Evolutionary conservation across 1,140 invertebrate species (phyloP).

Genomic region (Xylocopa sonorina): DNA sequence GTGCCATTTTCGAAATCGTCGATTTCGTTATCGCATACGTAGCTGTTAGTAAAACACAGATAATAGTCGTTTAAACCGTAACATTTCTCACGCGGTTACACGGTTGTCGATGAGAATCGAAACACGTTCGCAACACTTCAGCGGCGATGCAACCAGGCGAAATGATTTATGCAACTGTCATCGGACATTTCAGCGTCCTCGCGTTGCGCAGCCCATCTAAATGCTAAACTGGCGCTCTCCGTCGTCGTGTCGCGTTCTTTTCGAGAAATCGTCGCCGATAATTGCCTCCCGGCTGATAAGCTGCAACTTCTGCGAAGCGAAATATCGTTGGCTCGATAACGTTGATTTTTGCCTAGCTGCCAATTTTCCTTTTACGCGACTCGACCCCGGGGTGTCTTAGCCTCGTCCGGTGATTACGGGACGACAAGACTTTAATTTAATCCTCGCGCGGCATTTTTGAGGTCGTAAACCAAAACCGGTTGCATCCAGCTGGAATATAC

Average conservation of each 20-base stretch:
- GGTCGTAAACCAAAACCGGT: constrained; percentile 68
- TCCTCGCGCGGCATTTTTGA: constrained; percentile 48
- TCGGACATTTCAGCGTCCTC: not conserved
- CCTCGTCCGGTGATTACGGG: constrained; percentile 56
- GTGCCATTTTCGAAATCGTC: no score
- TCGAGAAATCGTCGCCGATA: constrained; percentile 18
- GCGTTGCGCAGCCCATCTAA: constrained; percentile 5
- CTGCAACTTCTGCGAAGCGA: constrained; percentile 25
- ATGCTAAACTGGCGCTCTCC: not conserved
- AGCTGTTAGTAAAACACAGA: not conserved
- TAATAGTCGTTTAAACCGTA: no score
- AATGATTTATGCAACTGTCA: constrained; percentile 3
- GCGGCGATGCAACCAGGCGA: not conserved
- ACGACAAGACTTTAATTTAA: constrained; percentile 63
- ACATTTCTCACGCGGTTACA: no score
- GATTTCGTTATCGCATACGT: not conserved
- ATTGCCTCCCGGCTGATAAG: constrained; percentile 43
- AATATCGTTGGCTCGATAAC: constrained; percentile 37
- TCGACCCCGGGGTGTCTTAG: constrained; percentile 38
- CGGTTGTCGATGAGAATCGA: not conserved
- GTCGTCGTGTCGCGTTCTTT: not conserved
- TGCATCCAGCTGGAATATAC: constrained; percentile 51
- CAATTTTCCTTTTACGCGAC: constrained; percentile 31
- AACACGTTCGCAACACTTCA: no score
- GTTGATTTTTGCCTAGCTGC: not conserved